Conservation (phyloP, 2,797 vertebrate genomes). For the Hydrocynus forskahlii region DNA sequence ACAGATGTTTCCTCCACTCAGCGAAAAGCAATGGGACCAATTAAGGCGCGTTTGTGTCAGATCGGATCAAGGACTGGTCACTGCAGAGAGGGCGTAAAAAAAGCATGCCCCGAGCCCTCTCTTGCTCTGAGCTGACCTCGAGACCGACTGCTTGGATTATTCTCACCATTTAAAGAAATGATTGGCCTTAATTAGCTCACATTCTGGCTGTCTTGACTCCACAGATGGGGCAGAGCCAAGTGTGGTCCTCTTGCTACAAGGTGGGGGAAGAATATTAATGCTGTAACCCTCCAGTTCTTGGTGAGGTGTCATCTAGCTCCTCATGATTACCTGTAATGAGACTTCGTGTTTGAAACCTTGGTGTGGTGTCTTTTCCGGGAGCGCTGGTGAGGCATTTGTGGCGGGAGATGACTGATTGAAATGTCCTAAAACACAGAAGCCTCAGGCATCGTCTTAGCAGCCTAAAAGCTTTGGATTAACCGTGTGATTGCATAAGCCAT, state of each 20-base stretch:
- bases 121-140: conserved; percentile 33
- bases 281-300: conserved; percentile 38
- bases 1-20: conserved; percentile 46
- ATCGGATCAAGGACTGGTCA: conserved; percentile 29
- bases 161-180: conserved; percentile 53
- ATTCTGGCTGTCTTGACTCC: conserved; percentile 29
- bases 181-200: conserved; percentile 52
- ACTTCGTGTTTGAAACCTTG: conserved; percentile 17
- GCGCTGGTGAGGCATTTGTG: not conserved
- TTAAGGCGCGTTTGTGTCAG: conserved; percentile 44
- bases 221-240: conserved; percentile 20
- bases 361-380: not conserved
- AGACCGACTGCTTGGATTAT: conserved; percentile 35
- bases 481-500: conserved; percentile 1
- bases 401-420: conserved; percentile 11
- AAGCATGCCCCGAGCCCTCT: conserved; percentile 8
- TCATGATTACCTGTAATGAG: conserved; percentile 43
- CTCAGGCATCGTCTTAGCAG: conserved; percentile 7
- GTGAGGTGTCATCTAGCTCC: conserved; percentile 35
- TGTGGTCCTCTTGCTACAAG: not conserved
- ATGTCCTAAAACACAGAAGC: conserved; percentile 17
- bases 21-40: conserved; percentile 49
- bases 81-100: conserved; percentile 18
- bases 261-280: conserved; percentile 37
- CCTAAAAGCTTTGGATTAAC: conserved; percentile 19